Percentiles rank a stretch among this genome's conserved stretches.
Conservation (phyloP, 2,797 vertebrate genomes). For the Antennarius maculatus region DNA sequence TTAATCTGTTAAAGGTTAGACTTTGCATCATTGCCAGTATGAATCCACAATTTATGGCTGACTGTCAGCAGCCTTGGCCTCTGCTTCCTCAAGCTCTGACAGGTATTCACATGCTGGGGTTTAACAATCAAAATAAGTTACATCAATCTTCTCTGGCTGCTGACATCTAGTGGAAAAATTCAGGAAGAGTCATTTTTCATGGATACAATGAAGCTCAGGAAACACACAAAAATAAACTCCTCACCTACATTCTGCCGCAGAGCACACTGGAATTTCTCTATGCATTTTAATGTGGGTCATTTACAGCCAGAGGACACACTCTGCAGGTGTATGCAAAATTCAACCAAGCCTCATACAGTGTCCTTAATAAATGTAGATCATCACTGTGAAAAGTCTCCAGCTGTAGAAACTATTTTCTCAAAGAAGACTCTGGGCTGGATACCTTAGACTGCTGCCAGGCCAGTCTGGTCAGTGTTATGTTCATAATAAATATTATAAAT, state of each 20-base stretch:
- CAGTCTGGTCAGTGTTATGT: background rate
- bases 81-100: constrained; percentile 21
- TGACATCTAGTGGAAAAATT: constrained; percentile 31
- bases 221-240: background rate
- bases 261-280: background rate
- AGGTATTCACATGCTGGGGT: constrained; percentile 43
- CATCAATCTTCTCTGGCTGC: constrained; percentile 28
- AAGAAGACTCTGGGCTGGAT: background rate
- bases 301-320: background rate
- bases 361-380: background rate
- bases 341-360: background rate
- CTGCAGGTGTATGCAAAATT: background rate
- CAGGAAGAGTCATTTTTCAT: background rate
- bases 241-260: background rate
- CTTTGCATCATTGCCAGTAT: constrained; percentile 45
- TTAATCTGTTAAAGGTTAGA: constrained; percentile 55
- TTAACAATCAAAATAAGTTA: constrained; percentile 35
- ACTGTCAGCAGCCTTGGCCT: constrained; percentile 38
- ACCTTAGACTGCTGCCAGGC: too few relatives aligned
- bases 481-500: background rate
- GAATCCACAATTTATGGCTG: constrained; percentile 35
- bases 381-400: background rate
- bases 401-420: background rate
- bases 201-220: background rate
- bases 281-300: background rate